These are phyloP conservation scores for Antennarius maculatus DNA, from an alignment of 2,797 vertebrate genomes.

Conservation along the genomic window DNA sequence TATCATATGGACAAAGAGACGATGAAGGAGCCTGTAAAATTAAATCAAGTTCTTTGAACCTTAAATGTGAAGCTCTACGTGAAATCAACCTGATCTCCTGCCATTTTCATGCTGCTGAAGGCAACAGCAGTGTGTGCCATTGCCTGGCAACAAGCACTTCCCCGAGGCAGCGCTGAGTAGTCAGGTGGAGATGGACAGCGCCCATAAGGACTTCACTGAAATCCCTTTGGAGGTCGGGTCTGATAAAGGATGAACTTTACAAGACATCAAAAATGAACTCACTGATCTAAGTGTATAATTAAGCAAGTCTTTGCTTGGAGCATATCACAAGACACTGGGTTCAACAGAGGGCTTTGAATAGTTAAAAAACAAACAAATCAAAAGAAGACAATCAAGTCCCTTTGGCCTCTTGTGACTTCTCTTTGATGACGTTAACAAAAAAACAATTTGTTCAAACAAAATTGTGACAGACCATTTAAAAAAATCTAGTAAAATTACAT, in stretches of 20 bases:
- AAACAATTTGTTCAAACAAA: not conserved
- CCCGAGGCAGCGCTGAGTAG: slow-evolving; percentile 52
- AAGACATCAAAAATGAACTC: not conserved
- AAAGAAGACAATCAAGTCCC: not conserved
- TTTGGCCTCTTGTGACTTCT: not conserved
- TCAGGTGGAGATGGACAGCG: slow-evolving; percentile 62
- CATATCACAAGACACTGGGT: slow-evolving; percentile 1
- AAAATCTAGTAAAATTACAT: slow-evolving; percentile 1
- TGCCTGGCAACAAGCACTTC: slow-evolving; percentile 73
- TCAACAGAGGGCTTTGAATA: not conserved
- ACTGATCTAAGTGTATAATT: slow-evolving; percentile 11
- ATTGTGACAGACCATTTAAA: not conserved
- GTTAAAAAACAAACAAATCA: not conserved
- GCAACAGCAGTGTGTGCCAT: slow-evolving; percentile 57
- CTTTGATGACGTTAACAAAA: not conserved
- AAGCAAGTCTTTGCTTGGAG: not conserved
- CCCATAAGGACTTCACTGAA: slow-evolving; percentile 40
- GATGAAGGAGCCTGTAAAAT: slow-evolving; percentile 1
- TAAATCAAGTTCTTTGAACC: slow-evolving; percentile 14
- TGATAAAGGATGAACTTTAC: not conserved
- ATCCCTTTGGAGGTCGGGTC: slow-evolving; percentile 23
- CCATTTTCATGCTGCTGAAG: slow-evolving; percentile 48
- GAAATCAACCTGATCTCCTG: slow-evolving; percentile 33
- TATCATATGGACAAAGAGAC: not conserved
- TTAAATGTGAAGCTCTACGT: slow-evolving; percentile 33